Evolutionary conservation across 1,140 invertebrate genomes (phyloP), one percentile per base, ranked within the genome.

Genomic region (Cardiocondyla obscurior): DNA sequence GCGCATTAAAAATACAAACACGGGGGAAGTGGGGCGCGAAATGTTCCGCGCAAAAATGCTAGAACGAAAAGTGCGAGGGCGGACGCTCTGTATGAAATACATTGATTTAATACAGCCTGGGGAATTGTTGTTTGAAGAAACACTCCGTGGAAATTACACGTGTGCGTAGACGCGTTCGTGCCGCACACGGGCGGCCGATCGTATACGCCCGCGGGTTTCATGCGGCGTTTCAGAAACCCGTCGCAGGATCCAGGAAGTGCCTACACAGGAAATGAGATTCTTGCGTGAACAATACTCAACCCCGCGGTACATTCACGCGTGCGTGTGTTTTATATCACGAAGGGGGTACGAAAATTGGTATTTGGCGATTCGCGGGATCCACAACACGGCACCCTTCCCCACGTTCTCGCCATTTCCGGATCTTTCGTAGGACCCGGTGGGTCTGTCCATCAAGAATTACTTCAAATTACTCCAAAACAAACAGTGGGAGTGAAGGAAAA

Each of bases 261-360:
- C 60, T 70, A 76, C 85, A 82, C 72, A 81, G 86, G 85, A 88
- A 91, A 91, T 86, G 90, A 90, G 89, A 84, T 90, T 87, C 82
- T 91, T 88, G 90, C 90, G 89, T 89, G 90, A 90, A 91, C 87
- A 85, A 88, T 88, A 74, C 83, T 69, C 36, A 22, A 44, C 42
- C 49, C 36, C 19, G 65, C 55, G 53, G 53, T 70, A 16, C 30
- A 25, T 51, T 14, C 3, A 12, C 33, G 12, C 8, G 14, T 22
- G 22, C 3, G 22, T 22, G 3, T 22, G 25, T 65, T 42, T 65
- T 65, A 46, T 39, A 42, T 44, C 55, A 46, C 55, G 55, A 74
- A 60, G n/a, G n/a, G 19, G 42, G 39, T 39, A 44, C 53, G 25
- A 82, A n/a, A n/a, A 58, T 70, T 62, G 57, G 42, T 44, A 30